phyloP scores from a whole-genome alignment of 2,888 invertebrate genomes.

The Cryptocephalus primarius region DNA sequence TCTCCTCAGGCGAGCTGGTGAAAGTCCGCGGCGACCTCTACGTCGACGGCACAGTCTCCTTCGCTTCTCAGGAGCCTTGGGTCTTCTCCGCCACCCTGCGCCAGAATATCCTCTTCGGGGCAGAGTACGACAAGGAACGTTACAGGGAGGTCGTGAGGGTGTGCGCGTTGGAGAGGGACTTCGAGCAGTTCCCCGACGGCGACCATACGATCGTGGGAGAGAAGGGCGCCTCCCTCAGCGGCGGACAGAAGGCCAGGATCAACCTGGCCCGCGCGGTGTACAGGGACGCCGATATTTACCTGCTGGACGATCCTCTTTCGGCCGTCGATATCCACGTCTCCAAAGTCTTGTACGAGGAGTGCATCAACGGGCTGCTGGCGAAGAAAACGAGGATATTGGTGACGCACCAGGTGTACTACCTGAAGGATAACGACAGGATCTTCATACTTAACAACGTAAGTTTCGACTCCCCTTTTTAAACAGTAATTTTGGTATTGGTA shows the following conservation, averaged over 20 bases:
- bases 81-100: slow-evolving; percentile 62
- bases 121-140: slow-evolving; percentile 47
- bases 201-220: slow-evolving; percentile 74
- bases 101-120: slow-evolving; percentile 77
- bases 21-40: slow-evolving; percentile 48
- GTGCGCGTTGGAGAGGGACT: slow-evolving; percentile 61
- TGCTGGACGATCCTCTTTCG: slow-evolving; percentile 68
- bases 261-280: slow-evolving; percentile 73
- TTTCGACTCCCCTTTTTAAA: background rate
- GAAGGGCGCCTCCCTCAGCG: slow-evolving; percentile 60
- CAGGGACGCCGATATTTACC: slow-evolving; percentile 61
- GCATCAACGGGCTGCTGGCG: slow-evolving; percentile 55
- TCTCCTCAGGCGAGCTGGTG: slow-evolving; percentile 47
- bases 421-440: slow-evolving; percentile 55
- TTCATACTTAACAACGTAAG: slow-evolving; percentile 51
- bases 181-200: slow-evolving; percentile 59
- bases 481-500: background rate
- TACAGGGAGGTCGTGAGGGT: slow-evolving; percentile 49
- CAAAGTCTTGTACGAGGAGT: slow-evolving; percentile 65
- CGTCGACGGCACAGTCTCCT: slow-evolving; percentile 54
- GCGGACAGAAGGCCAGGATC: slow-evolving; percentile 77
- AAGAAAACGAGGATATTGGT: slow-evolving; percentile 64
- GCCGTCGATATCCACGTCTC: slow-evolving; percentile 68
- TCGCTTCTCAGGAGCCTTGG: slow-evolving; percentile 81
- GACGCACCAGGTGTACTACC: slow-evolving; percentile 78